Evolutionary conservation across 53 echinoderm and acorn worm species (phyloP).

Genomic region (Zoroaster sp.): DNA sequence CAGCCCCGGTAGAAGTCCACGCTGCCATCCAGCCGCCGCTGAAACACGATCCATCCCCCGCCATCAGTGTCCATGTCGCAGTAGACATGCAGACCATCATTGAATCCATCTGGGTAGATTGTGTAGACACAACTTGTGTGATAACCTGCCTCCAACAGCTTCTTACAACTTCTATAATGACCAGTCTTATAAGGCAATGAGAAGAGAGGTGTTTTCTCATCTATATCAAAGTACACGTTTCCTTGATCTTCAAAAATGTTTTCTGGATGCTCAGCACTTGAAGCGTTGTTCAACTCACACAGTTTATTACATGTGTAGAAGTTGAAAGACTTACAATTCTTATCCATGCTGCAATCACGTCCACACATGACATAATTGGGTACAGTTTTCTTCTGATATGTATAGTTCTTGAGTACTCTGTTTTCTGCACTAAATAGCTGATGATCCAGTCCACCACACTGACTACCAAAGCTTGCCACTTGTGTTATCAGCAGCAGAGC

Average conservation of each 20-base stretch:
- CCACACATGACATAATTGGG: background rate
- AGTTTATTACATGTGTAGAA: background rate
- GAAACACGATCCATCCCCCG: background rate
- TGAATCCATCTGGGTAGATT: background rate
- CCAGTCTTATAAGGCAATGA: background rate
- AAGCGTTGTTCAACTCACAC: background rate
- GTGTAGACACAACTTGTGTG: background rate
- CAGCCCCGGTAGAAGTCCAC: slow-evolving; percentile 21
- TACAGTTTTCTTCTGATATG: background rate
- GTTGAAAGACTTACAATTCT: background rate
- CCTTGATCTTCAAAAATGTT: background rate
- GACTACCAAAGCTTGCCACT: no score
- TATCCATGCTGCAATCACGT: background rate
- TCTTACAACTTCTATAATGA: background rate
- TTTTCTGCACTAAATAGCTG: background rate
- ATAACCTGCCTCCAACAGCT: background rate
- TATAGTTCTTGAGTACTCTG: background rate
- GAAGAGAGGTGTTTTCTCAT: background rate
- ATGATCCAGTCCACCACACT: background rate
- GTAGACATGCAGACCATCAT: background rate
- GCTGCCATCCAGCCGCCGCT: background rate
- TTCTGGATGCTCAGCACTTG: background rate
- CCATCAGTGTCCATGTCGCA: background rate
- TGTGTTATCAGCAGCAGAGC: no score
- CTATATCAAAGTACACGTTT: background rate